Conservation (phyloP, 2,113 vertebrate species). For the Oncorhynchus tshawytscha region DNA sequence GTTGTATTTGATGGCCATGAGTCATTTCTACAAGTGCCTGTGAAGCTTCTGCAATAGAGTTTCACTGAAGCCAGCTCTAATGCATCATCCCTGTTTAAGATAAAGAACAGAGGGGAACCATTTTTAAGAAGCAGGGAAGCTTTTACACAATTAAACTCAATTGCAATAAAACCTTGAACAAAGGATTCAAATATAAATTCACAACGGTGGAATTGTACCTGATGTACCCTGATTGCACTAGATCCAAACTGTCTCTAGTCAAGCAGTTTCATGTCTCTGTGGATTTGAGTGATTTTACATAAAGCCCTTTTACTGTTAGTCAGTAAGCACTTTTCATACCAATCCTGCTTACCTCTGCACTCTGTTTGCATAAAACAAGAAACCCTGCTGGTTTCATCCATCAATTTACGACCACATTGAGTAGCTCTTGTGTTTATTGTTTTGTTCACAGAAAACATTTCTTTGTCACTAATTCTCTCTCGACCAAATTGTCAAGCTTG, state of each 20-base stretch:
- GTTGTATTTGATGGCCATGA: slow-evolving; percentile 19
- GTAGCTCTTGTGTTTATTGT: too few species aligned
- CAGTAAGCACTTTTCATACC: too few species aligned
- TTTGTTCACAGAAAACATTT: too few species aligned
- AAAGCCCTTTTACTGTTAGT: not conserved
- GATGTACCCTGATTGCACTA: not conserved
- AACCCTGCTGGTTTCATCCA: too few species aligned
- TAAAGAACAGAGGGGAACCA: slow-evolving; percentile 6
- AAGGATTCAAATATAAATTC: not conserved
- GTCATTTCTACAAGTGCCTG: slow-evolving; percentile 13
- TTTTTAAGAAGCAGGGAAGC: slow-evolving; percentile 16
- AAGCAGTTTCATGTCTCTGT: not conserved
- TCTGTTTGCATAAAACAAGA: too few species aligned
- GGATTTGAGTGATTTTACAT: not conserved
- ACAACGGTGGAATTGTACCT: not conserved
- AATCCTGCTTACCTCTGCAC: too few species aligned
- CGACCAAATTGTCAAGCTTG: not conserved
- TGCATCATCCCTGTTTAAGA: slow-evolving; percentile 13
- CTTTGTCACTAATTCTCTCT: too few species aligned
- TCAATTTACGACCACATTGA: too few species aligned
- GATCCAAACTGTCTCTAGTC: not conserved
- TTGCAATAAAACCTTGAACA: slow-evolving; percentile 20
- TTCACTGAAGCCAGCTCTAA: slow-evolving; percentile 19
- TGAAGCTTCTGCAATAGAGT: slow-evolving; percentile 12
- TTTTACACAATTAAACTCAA: slow-evolving; percentile 41